These are phyloP conservation scores for Rhinoptilus africanus DNA, from an alignment of 2,113 vertebrate genomes.

Conservation along the genomic window DNA sequence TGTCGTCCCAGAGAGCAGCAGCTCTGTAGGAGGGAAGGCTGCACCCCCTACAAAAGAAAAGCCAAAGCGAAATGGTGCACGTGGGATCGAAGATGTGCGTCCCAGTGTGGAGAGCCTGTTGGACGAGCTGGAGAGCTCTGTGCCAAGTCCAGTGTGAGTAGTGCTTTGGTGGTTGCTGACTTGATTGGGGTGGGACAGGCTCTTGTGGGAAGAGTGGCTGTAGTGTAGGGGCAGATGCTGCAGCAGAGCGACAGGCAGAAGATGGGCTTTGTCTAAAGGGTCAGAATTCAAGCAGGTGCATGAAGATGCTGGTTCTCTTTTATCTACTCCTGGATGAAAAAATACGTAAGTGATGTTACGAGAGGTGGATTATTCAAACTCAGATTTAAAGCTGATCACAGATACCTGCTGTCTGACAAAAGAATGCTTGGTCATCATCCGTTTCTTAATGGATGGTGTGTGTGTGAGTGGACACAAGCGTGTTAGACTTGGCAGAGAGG, in stretches of 20 bases:
- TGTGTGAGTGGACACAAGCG: neutral
- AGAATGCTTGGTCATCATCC: neutral
- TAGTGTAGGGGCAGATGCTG: neutral
- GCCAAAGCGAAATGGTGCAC: slow-evolving; percentile 84
- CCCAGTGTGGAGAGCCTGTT: slow-evolving; percentile 92
- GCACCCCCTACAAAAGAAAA: slow-evolving; percentile 83
- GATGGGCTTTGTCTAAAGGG: neutral
- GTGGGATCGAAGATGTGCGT: slow-evolving; percentile 82
- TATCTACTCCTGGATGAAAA: neutral
- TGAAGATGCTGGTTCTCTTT: neutral
- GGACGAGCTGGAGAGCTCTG: slow-evolving; percentile 91
- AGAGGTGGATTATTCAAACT: neutral
- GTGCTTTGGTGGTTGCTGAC: neutral
- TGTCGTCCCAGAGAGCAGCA: slow-evolving; percentile 79
- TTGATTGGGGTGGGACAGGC: neutral
- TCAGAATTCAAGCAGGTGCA: neutral
- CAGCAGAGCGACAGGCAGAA: neutral
- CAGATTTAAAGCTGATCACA: neutral
- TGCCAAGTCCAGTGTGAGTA: slow-evolving; percentile 88
- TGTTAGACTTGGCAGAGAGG: neutral
- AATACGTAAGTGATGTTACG: neutral
- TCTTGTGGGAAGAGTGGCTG: neutral
- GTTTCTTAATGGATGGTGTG: neutral
- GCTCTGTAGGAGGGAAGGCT: slow-evolving; percentile 73
- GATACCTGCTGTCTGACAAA: neutral